phyloP scores from a whole-genome alignment of 2,113 vertebrate species.

The Phrynosoma platyrhinos region DNA sequence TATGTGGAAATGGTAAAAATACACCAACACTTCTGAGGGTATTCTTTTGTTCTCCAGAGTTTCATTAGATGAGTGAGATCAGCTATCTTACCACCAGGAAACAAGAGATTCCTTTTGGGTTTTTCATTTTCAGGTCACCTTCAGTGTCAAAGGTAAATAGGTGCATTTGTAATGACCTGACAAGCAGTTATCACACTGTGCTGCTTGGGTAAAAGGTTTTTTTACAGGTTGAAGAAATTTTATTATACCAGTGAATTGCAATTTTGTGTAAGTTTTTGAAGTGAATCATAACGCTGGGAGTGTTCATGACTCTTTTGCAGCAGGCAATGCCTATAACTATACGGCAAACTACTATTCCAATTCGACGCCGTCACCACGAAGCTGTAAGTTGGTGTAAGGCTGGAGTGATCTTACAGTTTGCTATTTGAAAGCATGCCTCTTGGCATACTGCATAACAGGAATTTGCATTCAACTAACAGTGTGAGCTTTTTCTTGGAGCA shows the following conservation, averaged over 20 bases:
- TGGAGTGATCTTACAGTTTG: not conserved
- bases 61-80: no score
- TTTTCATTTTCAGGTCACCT: no score
- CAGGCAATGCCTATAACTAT: not conserved
- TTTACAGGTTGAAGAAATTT: not conserved
- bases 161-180: not conserved
- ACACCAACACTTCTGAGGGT: not conserved
- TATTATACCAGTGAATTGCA: not conserved
- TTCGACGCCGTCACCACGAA: not conserved
- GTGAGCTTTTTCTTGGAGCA: not conserved
- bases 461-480: not conserved
- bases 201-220: not conserved
- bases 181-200: not conserved
- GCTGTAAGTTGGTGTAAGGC: conserved; percentile 13
- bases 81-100: not conserved
- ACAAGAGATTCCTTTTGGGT: not conserved
- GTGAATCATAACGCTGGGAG: not conserved
- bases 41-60: not conserved
- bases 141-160: not conserved
- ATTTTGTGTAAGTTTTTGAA: not conserved
- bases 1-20: not conserved
- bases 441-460: not conserved
- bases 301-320: not conserved
- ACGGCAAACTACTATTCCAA: not conserved
- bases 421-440: not conserved